A percentile compares a stretch with the other conserved stretches of the same genome.
Evolutionary conservation across 1,140 invertebrate genomes (phyloP).

Genomic region (Diuraphis noxia): DNA sequence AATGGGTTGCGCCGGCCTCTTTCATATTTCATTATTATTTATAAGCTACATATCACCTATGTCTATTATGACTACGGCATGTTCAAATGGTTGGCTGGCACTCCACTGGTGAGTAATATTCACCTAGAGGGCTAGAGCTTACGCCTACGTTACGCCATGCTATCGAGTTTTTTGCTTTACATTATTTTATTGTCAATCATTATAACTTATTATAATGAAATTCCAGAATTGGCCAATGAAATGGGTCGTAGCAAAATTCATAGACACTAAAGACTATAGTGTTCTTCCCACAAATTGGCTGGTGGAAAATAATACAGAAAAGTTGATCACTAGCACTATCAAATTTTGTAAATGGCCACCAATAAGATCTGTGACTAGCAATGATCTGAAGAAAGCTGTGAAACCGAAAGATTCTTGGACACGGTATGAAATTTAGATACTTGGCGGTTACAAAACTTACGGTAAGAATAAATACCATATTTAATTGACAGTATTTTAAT

Average conservation of each 20-base stretch:
- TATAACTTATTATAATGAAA: not conserved
- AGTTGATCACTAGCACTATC: not conserved
- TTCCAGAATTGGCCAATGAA: not conserved
- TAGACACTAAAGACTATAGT: not conserved
- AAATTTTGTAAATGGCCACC: not conserved
- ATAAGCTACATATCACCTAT: no score
- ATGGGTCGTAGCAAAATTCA: not conserved
- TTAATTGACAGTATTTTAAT: not conserved
- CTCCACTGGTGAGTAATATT: no score
- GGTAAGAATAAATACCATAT: not conserved
- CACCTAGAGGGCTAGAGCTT: no score
- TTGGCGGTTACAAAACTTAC: not conserved
- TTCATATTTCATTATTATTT: no score
- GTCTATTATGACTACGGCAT: no score
- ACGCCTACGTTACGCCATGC: no score
- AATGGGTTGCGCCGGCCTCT: no score
- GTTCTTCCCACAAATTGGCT: not conserved
- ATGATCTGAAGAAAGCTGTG: not conserved
- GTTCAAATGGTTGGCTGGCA: no score
- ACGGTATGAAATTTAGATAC: not conserved
- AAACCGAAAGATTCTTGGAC: not conserved
- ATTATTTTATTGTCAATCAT: not conserved
- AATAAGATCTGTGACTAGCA: not conserved
- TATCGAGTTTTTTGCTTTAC: no score
- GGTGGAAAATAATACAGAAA: not conserved